Evolutionary conservation across 2,888 invertebrate genomes (phyloP).

Genomic region (Thumatha senex): DNA sequence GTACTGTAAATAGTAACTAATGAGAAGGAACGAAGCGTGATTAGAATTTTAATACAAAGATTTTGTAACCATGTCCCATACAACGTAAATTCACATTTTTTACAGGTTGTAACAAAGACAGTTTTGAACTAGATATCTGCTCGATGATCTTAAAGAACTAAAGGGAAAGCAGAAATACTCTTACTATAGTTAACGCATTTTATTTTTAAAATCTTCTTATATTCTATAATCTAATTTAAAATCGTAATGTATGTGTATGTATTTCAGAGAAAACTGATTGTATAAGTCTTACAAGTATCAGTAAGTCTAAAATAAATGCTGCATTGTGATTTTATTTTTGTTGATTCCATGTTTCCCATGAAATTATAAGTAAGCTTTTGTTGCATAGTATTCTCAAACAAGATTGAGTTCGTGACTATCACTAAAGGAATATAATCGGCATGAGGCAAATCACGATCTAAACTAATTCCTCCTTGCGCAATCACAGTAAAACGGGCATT

Average conservation of each 20-base stretch:
- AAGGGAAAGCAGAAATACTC: too few species aligned
- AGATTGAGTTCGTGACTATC: constrained; percentile 60
- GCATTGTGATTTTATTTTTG: constrained; percentile 29
- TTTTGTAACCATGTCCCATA: constrained; percentile 16
- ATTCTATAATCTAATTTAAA: too few species aligned
- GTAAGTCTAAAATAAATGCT: constrained; percentile 23
- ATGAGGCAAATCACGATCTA: constrained; percentile 45
- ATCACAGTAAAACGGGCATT: constrained; percentile 25
- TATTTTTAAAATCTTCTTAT: too few species aligned
- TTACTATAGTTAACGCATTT: too few species aligned
- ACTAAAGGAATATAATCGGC: constrained; percentile 48
- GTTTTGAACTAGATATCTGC: too few species aligned
- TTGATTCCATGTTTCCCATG: constrained; percentile 35
- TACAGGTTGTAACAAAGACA: too few species aligned
- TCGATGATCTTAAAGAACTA: too few species aligned
- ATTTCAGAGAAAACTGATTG: constrained; percentile 27
- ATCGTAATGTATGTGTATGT: constrained; percentile 22
- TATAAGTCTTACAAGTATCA: constrained; percentile 28
- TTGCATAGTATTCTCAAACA: constrained; percentile 35
- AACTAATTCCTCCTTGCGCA: constrained; percentile 43
- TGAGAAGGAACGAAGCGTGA: constrained; percentile 15
- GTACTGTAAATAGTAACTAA: constrained; percentile 25
- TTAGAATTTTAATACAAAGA: constrained; percentile 25
- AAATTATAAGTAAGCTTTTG: constrained; percentile 40
- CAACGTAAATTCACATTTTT: background rate